phyloP scores from a whole-genome alignment of 2,888 invertebrate genomes.

The Drosophila nigricruria region DNA sequence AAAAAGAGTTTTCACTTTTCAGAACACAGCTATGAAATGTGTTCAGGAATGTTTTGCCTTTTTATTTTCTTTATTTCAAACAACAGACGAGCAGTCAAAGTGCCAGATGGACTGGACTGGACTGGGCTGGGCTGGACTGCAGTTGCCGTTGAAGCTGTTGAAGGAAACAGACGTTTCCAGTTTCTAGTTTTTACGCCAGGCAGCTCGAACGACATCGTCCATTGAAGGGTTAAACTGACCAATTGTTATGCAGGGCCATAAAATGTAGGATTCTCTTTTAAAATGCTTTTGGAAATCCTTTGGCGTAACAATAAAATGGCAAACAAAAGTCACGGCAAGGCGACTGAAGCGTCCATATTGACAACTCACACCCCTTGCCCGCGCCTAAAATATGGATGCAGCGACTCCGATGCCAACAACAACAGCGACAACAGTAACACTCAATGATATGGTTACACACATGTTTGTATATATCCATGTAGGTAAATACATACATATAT shows the following conservation, averaged over 20 bases:
- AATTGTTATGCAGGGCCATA: slow-evolving; percentile 70
- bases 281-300: slow-evolving; percentile 67
- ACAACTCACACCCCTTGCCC: slow-evolving; percentile 46
- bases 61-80: background rate
- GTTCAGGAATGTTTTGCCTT: slow-evolving; percentile 40
- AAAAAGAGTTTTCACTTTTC: slow-evolving; percentile 5
- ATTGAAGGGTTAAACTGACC: slow-evolving; percentile 78
- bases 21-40: slow-evolving; percentile 55
- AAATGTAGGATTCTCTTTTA: slow-evolving; percentile 72
- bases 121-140: slow-evolving; percentile 43
- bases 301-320: slow-evolving; percentile 73
- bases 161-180: slow-evolving; percentile 25
- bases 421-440: slow-evolving; percentile 12
- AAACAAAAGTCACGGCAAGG: slow-evolving; percentile 66
- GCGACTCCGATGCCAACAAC: slow-evolving; percentile 6
- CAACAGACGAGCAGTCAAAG: slow-evolving; percentile 32
- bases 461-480: slow-evolving; percentile 1
- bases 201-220: slow-evolving; percentile 39
- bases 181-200: slow-evolving; percentile 46
- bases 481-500: slow-evolving; percentile 15
- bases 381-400: slow-evolving; percentile 64
- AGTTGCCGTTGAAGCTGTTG: slow-evolving; percentile 7
- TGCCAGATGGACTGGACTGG: slow-evolving; percentile 55
- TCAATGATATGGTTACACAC: slow-evolving; percentile 9
- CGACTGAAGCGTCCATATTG: slow-evolving; percentile 24